phyloP scores from a whole-genome alignment of 2,888 invertebrate genomes.

The Hetaerina titia region DNA sequence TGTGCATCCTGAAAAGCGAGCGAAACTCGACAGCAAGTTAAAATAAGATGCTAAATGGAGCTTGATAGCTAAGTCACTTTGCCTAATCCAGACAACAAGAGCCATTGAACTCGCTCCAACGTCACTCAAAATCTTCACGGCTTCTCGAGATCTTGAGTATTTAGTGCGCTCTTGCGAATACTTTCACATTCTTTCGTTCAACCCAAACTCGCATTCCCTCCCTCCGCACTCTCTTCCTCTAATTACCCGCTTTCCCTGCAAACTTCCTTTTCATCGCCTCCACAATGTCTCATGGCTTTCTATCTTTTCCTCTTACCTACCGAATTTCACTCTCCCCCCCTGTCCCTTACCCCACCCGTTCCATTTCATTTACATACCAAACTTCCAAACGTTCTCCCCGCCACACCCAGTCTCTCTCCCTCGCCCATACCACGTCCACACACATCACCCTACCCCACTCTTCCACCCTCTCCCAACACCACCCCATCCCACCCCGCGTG shows the following conservation, averaged over 20 bases:
- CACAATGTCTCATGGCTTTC: neutral
- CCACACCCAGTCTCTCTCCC: neutral
- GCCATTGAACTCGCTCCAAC: no score
- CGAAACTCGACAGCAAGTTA: no score
- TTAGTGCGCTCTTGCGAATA: no score
- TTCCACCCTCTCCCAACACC: neutral
- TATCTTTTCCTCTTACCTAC: neutral
- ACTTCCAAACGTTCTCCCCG: neutral
- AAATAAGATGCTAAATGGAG: no score
- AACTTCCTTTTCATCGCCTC: constrained; percentile 37
- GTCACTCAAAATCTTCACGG: no score
- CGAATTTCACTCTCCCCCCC: neutral
- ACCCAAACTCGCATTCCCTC: no score
- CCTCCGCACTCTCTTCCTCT: no score
- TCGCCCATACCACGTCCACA: neutral
- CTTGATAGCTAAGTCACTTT: no score
- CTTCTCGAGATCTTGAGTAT: no score
- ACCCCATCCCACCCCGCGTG: neutral
- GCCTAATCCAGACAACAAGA: no score
- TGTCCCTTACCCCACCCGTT: neutral
- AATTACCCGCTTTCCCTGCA: neutral
- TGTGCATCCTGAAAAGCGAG: no score
- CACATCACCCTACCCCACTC: neutral
- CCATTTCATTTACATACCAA: constrained; percentile 61
- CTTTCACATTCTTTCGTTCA: no score